Evolutionary conservation across 2,113 vertebrate genomes (phyloP), one percentile per base, ranked within the genome.

Genomic region (Leuciscus idus): DNA sequence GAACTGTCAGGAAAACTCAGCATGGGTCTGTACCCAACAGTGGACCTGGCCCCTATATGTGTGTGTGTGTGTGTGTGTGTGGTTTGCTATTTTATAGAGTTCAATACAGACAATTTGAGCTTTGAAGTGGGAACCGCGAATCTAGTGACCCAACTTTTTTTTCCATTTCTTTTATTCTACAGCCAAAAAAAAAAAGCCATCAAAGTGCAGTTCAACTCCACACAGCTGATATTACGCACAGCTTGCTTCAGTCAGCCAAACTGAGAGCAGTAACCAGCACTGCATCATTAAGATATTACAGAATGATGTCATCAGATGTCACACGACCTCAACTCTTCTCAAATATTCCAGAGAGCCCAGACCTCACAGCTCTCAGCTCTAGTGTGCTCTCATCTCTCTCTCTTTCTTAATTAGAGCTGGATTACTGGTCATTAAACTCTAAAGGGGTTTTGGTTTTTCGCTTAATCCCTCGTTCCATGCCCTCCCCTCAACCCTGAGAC

Each of bases 391-490:
- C 66, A 43, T 76, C 36, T 28, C 36, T 52, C 52, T 88, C 82
- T 86, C 70, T 81, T 43, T 80, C 39, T 81, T 81, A 80, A 86
- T 88, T 87, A 90, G 62, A 83, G 48, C 59, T 82, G 85, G 85
- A 90, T 90, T 90, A 88, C 72, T 84, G 87, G 82, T 88, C 89
- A 88, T 90, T 88, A 86, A 66, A 75, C 74, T 87, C 81, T 70
- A 83, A 90, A 88, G 81, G 82, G 84, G 70, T 78, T 88, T 86
- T 70, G 46, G 77, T 62, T 88, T 84, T 86, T 73, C 43, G 21
- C 76, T 66, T 86, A 86, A 86, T 86, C 86, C 77, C 43, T 81
- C 13, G 11, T 83, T 82, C 59, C 26, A 39, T 73, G 83, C 66
- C 66, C 83, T 84, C 78, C 76, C 61, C 50, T 64, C 78, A 46